A percentile compares a stretch with the other conserved stretches of the same genome.
Conservation (phyloP, 2,797 vertebrate species). For the Glyptemys insculpta region DNA sequence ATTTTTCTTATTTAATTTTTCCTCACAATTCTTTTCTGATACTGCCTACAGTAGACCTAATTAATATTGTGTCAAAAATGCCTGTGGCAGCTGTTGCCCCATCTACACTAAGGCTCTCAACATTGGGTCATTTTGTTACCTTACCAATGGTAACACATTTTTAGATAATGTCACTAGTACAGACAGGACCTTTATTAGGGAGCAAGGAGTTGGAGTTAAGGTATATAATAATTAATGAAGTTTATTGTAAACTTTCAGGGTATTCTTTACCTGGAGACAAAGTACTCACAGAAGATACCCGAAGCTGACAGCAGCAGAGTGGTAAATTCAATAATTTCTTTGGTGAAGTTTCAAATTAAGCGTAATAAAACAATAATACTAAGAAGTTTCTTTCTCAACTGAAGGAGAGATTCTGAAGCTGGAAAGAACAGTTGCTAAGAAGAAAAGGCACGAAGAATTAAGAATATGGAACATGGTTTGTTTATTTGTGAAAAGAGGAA, state of each 20-base stretch:
- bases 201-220: neutral
- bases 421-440: neutral
- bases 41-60: neutral
- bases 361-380: neutral
- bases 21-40: neutral
- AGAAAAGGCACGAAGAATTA: neutral
- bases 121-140: neutral
- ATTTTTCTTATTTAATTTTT: fast-evolving
- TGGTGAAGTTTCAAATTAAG: constrained; percentile 48
- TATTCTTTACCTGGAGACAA: constrained; percentile 23
- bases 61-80: neutral
- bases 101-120: neutral
- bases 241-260: neutral
- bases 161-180: neutral
- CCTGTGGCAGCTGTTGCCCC: neutral
- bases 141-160: neutral
- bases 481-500: neutral
- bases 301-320: neutral
- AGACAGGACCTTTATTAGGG: neutral
- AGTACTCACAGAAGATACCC: neutral
- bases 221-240: constrained; percentile 1
- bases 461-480: neutral
- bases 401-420: constrained; percentile 18
- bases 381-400: constrained; percentile 1
- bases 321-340: constrained; percentile 32